phyloP scores from a whole-genome alignment of 2,113 vertebrate genomes.

The Circaetus gallicus region DNA sequence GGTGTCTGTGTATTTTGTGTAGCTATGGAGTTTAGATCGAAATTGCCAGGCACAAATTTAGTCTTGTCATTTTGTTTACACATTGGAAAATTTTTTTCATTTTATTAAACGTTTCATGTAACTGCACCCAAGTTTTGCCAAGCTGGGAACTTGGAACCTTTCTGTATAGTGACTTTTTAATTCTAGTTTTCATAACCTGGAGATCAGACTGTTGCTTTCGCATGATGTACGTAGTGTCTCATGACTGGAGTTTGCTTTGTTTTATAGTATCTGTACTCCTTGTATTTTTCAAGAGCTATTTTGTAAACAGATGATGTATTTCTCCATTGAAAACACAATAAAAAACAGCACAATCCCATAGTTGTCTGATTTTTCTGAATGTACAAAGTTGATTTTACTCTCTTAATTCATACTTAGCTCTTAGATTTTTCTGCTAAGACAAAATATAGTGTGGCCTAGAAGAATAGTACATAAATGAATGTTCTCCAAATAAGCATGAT shows the following conservation, averaged over 20 bases:
- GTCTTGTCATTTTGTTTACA: constrained; percentile 83
- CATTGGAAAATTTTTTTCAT: constrained; percentile 69
- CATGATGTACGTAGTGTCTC: constrained; percentile 86
- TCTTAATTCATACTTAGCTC: background rate
- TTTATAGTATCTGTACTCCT: constrained; percentile 89
- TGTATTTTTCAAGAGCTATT: constrained; percentile 90
- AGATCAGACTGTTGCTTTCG: constrained; percentile 87
- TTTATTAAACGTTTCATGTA: constrained; percentile 83
- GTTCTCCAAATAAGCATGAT: background rate
- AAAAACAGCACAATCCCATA: constrained; percentile 81
- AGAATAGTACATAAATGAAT: background rate
- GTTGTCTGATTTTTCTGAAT: constrained; percentile 67
- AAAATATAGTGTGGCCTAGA: background rate
- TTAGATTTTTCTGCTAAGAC: background rate
- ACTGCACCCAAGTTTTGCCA: constrained; percentile 81
- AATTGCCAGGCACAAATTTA: constrained; percentile 79
- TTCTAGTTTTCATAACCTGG: constrained; percentile 83
- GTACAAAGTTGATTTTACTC: background rate
- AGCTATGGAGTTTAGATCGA: constrained; percentile 79
- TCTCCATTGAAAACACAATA: constrained; percentile 88
- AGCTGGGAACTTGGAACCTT: constrained; percentile 78
- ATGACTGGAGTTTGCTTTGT: constrained; percentile 88
- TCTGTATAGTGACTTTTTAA: constrained; percentile 86
- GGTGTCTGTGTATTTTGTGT: constrained; percentile 78
- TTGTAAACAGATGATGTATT: constrained; percentile 90